Conservation (phyloP, 2,888 invertebrate species). For the Hypomecis punctinalis region DNA sequence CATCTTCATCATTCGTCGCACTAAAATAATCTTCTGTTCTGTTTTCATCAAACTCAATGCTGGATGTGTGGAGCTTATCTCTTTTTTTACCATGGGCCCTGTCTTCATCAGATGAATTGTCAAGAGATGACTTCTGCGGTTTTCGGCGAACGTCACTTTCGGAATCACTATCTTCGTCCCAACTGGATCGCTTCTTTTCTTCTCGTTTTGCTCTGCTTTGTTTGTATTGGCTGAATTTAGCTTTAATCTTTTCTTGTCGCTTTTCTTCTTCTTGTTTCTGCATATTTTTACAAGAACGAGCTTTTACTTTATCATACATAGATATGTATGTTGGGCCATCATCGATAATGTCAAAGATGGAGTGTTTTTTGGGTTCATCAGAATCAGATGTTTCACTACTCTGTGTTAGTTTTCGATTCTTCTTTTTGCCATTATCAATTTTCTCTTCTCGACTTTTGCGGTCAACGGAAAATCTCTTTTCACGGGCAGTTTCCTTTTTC, state of each 20-base stretch:
- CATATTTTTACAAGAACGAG: slow-evolving; percentile 96
- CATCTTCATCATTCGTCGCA: slow-evolving; percentile 78
- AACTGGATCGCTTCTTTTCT: slow-evolving; percentile 95
- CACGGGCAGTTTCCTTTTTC: slow-evolving; percentile 76
- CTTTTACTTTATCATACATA: slow-evolving; percentile 99
- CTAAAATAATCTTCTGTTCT: slow-evolving; percentile 81
- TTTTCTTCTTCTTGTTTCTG: slow-evolving; percentile 96
- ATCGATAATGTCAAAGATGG: slow-evolving; percentile 95
- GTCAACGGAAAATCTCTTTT: slow-evolving; percentile 81
- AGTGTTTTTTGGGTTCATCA: slow-evolving; percentile 94
- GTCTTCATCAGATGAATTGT: slow-evolving; percentile 85
- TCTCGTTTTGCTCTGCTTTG: slow-evolving; percentile 94
- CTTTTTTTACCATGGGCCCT: slow-evolving; percentile 76
- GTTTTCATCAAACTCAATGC: slow-evolving; percentile 68
- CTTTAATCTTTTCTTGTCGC: slow-evolving; percentile 93
- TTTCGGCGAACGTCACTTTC: slow-evolving; percentile 77
- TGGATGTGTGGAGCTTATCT: slow-evolving; percentile 77
- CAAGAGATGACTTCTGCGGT: slow-evolving; percentile 73
- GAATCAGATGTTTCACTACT: slow-evolving; percentile 90
- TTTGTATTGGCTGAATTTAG: slow-evolving; percentile 94
- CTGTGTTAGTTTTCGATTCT: slow-evolving; percentile 77
- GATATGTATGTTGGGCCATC: slow-evolving; percentile 96
- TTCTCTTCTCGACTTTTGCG: slow-evolving; percentile 82
- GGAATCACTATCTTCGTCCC: slow-evolving; percentile 94
- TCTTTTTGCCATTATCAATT: slow-evolving; percentile 68